These are phyloP conservation scores for Macaca nemestrina DNA, from an alignment of 2,113 vertebrate species.

Conservation along the genomic window DNA sequence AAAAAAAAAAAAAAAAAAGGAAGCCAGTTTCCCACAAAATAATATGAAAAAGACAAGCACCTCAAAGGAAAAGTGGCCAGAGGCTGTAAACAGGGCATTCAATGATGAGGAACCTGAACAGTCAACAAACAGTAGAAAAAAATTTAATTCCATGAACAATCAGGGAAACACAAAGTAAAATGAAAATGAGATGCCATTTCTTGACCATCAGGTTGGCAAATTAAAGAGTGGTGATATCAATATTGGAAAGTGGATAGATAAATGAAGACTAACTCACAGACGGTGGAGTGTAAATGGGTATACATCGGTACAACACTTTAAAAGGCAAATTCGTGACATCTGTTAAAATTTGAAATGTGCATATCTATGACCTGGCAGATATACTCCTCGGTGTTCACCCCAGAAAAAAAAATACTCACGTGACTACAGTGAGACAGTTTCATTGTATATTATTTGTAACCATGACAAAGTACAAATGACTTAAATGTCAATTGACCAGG, in stretches of 20 bases:
- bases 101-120: not conserved
- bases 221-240: not conserved
- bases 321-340: not conserved
- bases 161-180: slow-evolving; percentile 12
- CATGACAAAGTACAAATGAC: not conserved
- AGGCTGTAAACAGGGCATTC: not conserved
- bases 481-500: not conserved
- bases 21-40: not conserved
- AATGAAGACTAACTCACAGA: not conserved
- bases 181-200: not conserved
- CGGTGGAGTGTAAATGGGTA: not conserved
- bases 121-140: not conserved
- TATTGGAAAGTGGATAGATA: not conserved
- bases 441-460: not conserved
- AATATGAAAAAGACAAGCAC: not conserved
- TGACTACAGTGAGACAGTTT: not conserved
- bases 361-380: not conserved
- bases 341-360: not conserved
- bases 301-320: not conserved
- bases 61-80: not conserved
- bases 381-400: not conserved
- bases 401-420: not conserved
- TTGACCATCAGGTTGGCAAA: not conserved
- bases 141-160: not conserved
- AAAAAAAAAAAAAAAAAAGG: not conserved